phyloP scores from a whole-genome alignment of 2,888 invertebrate genomes.

The Erebia palarica region DNA sequence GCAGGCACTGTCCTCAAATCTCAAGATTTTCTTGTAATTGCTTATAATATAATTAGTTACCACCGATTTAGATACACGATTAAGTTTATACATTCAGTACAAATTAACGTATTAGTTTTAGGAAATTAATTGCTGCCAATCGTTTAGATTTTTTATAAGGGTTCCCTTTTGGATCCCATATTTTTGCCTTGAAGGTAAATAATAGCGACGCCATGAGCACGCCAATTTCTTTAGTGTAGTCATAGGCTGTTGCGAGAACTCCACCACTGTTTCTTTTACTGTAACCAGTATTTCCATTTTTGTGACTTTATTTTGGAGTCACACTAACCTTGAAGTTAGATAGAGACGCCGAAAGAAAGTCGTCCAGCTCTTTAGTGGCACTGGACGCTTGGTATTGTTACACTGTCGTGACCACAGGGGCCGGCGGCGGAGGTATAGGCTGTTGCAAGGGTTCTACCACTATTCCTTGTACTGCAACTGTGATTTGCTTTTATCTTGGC shows the following conservation, averaged over 20 bases:
- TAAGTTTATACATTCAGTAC: not conserved
- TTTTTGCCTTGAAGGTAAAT: slow-evolving; percentile 93
- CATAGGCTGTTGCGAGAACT: slow-evolving; percentile 74
- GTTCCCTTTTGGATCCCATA: slow-evolving; percentile 23
- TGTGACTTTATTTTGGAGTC: slow-evolving; percentile 36
- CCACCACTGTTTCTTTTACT: slow-evolving; percentile 74
- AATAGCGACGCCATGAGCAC: slow-evolving; percentile 97
- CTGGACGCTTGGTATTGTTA: slow-evolving; percentile 86
- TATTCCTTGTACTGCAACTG: slow-evolving; percentile 79
- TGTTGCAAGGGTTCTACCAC: slow-evolving; percentile 75
- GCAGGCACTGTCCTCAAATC: slow-evolving; percentile 46
- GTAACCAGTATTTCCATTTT: slow-evolving; percentile 83
- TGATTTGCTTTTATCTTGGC: slow-evolving; percentile 78
- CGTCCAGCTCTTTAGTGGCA: slow-evolving; percentile 96
- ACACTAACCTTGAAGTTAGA: slow-evolving; percentile 94
- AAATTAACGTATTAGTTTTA: not conserved
- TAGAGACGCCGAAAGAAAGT: slow-evolving; percentile 96
- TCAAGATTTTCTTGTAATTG: slow-evolving; percentile 33
- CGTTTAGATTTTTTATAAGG: not conserved
- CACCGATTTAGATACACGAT: slow-evolving; percentile 10
- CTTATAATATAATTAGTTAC: slow-evolving; percentile 25
- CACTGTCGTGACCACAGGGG: slow-evolving; percentile 23
- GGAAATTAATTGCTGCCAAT: not conserved
- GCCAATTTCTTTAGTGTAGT: slow-evolving; percentile 96
- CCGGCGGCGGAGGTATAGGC: slow-evolving; percentile 57